These are phyloP conservation scores for Rhagologus leucostigma DNA, from an alignment of 2,113 vertebrate species.

Conservation along the genomic window DNA sequence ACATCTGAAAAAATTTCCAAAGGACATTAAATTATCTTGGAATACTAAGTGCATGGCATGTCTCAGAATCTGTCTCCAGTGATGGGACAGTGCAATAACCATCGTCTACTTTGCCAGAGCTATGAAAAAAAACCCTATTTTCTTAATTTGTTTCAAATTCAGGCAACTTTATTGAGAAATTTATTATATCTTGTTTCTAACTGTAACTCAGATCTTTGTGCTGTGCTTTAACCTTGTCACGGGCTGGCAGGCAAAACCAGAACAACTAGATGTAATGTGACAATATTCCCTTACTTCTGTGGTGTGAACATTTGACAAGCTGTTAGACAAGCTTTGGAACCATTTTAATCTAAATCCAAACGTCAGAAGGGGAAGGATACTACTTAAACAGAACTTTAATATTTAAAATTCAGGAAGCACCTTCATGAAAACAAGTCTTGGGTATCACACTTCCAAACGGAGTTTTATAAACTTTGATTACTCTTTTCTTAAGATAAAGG, in stretches of 20 bases:
- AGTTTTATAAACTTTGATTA: neutral
- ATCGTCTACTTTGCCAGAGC: neutral
- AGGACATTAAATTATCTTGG: neutral
- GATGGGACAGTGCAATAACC: neutral
- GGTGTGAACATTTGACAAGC: neutral
- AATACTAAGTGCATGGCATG: neutral
- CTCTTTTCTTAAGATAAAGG: neutral
- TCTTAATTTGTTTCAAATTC: neutral
- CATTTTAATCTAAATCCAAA: neutral
- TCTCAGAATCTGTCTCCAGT: neutral
- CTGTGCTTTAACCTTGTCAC: neutral
- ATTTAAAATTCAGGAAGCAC: neutral
- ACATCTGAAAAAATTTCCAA: neutral
- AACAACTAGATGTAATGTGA: neutral
- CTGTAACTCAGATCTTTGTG: neutral
- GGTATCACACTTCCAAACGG: neutral
- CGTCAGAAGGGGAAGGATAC: neutral
- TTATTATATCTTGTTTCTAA: neutral
- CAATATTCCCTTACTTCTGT: neutral
- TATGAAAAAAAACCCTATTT: neutral
- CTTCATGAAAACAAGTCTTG: neutral
- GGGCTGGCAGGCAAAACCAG: neutral
- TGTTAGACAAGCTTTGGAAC: neutral
- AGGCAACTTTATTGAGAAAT: neutral
- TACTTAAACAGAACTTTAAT: neutral